Evolutionary conservation across 2,797 vertebrate species (phyloP), one percentile per base, ranked within the genome.

Genomic region (Scarus forsteni): DNA sequence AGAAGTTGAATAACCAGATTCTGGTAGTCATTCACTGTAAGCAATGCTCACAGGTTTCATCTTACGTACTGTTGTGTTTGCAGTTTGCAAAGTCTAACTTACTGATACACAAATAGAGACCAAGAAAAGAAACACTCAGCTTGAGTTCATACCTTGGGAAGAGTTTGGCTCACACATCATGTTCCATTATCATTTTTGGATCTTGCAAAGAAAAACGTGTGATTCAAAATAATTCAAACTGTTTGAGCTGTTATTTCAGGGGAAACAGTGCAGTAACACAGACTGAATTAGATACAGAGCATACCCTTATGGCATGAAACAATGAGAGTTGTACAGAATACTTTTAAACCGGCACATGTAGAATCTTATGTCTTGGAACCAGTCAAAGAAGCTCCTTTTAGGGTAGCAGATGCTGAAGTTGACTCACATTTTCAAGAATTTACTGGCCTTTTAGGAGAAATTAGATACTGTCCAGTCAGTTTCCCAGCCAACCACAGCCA

Each of bases 401-500:
- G 52, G 64, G 52, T 60, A 55, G 83, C 66, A 81, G 65, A 80
- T 67, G 53, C 43, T 15, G 14, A 65, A 60, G 34, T 35, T 6
- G 56, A 12, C n/a, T 44, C 38, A 27, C 51, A 64, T 12, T 49
- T 36, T 74, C 42, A 40, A 60, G 49, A 66, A 50, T 50, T 69
- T 73, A 59, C 19, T 54, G 77, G 59, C 46, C 38, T 65, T 76
- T 80, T 73, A 77, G 62, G 40, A 68, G 58, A 76, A 71, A 84
- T 73, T 66, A 66, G 64, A 86, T 62, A 63, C 53, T 13, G 70
- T 61, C 52, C 55, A 36, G 57, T 64, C 18, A 4, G 60, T 52
- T 70, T 70, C 74, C 54, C 44, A n/a, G 13, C 7, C 63, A 73
- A 87, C 81, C 76, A 51, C 84, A 81, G 74, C 78, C 53, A 65